Evolutionary conservation across 2,888 invertebrate species (phyloP).

Genomic region (Xanthorhoe designata): DNA sequence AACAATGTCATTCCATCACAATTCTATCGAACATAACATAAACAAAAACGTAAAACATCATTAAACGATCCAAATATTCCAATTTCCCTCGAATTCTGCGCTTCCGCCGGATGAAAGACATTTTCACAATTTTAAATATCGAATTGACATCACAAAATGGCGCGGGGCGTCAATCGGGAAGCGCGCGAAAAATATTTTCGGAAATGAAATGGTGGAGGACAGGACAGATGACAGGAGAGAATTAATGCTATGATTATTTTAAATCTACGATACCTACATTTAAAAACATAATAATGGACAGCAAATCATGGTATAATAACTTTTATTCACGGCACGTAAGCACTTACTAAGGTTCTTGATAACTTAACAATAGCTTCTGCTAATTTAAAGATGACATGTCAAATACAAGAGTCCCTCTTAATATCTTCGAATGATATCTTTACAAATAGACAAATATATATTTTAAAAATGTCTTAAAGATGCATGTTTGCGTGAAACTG

Average conservation of each 20-base stretch:
- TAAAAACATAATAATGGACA: too few species aligned
- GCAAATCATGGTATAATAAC: too few species aligned
- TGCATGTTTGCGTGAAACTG: too few species aligned
- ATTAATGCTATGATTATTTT: constrained; percentile 58
- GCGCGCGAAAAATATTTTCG: constrained; percentile 58
- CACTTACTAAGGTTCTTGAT: too few species aligned
- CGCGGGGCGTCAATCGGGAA: constrained; percentile 47
- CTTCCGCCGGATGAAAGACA: constrained; percentile 42
- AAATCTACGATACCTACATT: too few species aligned
- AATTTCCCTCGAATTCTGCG: constrained; percentile 45
- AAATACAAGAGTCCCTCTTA: too few species aligned
- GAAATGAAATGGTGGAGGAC: constrained; percentile 64
- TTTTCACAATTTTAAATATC: constrained; percentile 54
- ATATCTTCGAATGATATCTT: too few species aligned
- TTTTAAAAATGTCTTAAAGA: too few species aligned
- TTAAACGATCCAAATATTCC: constrained; percentile 37
- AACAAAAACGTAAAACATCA: constrained; percentile 28
- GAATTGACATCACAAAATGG: constrained; percentile 52
- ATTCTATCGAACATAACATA: constrained; percentile 9
- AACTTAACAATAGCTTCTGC: too few species aligned
- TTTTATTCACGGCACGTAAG: too few species aligned
- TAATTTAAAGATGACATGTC: too few species aligned
- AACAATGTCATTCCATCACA: background rate
- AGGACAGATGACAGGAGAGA: constrained; percentile 70
- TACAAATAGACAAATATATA: too few species aligned